A percentile compares a stretch with the other conserved stretches of the same genome.
These are phyloP conservation scores for Phylloscopus whistleri DNA, from an alignment of 2,113 vertebrate genomes.

Conservation along the genomic window DNA sequence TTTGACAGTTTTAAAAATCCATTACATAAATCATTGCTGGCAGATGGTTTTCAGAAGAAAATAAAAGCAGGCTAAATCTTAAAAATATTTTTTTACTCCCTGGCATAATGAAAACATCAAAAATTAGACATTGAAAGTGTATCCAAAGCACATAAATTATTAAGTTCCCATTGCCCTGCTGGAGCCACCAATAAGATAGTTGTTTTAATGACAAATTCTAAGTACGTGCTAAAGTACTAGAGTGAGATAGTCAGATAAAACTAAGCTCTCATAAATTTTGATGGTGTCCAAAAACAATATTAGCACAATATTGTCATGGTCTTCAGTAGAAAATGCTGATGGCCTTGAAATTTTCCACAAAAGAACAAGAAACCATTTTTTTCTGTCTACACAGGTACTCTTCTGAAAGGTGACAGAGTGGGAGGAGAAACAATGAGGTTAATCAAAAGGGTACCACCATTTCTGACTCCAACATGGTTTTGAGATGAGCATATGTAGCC, in stretches of 20 bases:
- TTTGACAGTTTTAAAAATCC: not conserved
- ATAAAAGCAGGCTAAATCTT: not conserved
- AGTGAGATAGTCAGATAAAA: not conserved
- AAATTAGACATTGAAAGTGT: not conserved
- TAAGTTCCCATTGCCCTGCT: not conserved
- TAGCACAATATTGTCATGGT: not conserved
- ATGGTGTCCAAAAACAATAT: not conserved
- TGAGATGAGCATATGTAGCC: not conserved
- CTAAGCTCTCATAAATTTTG: not conserved
- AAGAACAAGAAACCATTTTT: not conserved
- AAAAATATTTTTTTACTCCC: not conserved
- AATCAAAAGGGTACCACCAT: not conserved
- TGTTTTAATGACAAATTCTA: not conserved
- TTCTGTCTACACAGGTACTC: not conserved
- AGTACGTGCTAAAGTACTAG: not conserved
- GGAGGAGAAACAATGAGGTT: not conserved
- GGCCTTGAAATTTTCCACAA: not conserved
- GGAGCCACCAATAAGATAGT: not conserved
- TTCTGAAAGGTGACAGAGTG: not conserved
- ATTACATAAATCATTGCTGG: not conserved
- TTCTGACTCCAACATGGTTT: not conserved
- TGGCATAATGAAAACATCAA: not conserved
- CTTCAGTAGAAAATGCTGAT: not conserved
- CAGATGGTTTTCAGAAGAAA: not conserved
- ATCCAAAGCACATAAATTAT: not conserved